Percentiles rank a stretch among this genome's conserved stretches.
phyloP scores from a whole-genome alignment of 2,113 vertebrate genomes.

The Natator depressus region DNA sequence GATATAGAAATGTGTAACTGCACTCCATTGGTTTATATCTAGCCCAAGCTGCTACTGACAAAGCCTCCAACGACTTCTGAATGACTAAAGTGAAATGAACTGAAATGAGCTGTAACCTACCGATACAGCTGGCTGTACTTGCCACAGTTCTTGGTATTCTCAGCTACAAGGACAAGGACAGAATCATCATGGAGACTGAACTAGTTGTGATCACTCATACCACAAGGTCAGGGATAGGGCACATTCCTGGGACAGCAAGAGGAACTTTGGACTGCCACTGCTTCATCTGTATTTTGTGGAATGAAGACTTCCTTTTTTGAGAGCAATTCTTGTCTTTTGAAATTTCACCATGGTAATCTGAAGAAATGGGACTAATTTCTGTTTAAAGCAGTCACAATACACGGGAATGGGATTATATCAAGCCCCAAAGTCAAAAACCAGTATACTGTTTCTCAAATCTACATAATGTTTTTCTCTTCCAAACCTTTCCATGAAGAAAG shows the following conservation, averaged over 20 bases:
- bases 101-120: not conserved
- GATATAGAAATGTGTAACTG: not conserved
- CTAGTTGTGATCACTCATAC: not conserved
- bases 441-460: not conserved
- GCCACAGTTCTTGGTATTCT: not conserved
- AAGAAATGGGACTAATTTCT: slow-evolving; percentile 56
- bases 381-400: slow-evolving; percentile 51
- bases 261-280: not conserved
- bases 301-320: accelerated
- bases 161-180: not conserved
- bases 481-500: slow-evolving; percentile 30
- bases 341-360: slow-evolving; percentile 20
- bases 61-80: not conserved
- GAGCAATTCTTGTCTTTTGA: not conserved
- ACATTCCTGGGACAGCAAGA: not conserved
- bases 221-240: not conserved
- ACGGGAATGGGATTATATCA: slow-evolving; percentile 50
- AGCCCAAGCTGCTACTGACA: not conserved
- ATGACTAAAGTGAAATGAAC: accelerated
- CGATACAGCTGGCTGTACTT: accelerated
- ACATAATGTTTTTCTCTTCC: slow-evolving; percentile 33
- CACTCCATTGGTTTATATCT: not conserved
- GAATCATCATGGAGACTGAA: not conserved
- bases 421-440: slow-evolving; percentile 55
- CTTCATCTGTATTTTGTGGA: accelerated